These are phyloP conservation scores for Tenodera sinensis DNA, from an alignment of 2,888 invertebrate species.

Conservation along the genomic window DNA sequence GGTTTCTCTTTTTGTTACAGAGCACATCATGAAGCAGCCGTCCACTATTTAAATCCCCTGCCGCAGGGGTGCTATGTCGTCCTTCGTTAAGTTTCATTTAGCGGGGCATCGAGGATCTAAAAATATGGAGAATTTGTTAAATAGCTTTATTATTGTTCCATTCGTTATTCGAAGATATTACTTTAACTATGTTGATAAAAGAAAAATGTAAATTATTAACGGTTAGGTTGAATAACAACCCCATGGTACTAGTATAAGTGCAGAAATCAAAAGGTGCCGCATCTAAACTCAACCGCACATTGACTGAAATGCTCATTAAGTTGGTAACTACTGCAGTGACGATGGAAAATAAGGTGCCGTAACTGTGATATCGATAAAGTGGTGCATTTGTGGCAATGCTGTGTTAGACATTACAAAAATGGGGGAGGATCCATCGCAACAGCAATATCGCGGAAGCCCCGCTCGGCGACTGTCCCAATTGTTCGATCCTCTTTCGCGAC, in stretches of 20 bases:
- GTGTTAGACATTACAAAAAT: not conserved
- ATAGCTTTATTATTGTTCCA: not conserved
- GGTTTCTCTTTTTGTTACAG: not conserved
- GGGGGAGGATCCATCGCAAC: slow-evolving; percentile 13
- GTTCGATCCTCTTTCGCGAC: slow-evolving; percentile 73
- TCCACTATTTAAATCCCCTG: not conserved
- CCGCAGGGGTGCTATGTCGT: not conserved
- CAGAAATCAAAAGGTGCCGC: not conserved
- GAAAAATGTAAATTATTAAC: not conserved
- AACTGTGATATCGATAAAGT: not conserved
- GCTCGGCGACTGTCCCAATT: slow-evolving; percentile 76
- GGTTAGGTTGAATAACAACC: not conserved
- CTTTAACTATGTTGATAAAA: not conserved
- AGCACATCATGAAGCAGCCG: not conserved
- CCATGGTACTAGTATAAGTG: not conserved
- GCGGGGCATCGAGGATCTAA: not conserved
- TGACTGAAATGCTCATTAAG: not conserved
- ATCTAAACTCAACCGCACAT: not conserved
- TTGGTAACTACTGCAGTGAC: not conserved
- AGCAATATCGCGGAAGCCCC: slow-evolving; percentile 44
- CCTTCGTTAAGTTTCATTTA: not conserved
- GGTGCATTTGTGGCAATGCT: not conserved
- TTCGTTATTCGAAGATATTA: not conserved
- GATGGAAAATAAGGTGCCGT: not conserved
- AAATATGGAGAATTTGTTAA: not conserved